These are phyloP conservation scores for Caerostris darwini DNA, from an alignment of 1,140 invertebrate species.

Conservation along the genomic window DNA sequence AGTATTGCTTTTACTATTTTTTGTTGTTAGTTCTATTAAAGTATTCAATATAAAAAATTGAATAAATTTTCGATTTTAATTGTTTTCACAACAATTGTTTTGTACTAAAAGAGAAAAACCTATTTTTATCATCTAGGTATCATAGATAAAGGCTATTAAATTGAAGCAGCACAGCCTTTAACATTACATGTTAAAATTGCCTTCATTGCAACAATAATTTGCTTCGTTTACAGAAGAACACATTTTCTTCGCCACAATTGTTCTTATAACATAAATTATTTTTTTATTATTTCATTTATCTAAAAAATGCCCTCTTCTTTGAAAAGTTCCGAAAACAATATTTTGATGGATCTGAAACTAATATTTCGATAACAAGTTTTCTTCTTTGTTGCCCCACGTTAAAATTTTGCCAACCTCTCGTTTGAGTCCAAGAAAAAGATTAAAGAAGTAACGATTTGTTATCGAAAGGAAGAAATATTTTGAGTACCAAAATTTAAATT, in stretches of 20 bases:
- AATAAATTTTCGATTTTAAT: too few species aligned
- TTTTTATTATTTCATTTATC: neutral
- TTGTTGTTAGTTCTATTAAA: too few species aligned
- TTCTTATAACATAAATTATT: neutral
- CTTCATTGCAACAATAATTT: slow-evolving; percentile 26
- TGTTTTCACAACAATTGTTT: too few species aligned
- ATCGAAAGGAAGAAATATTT: too few species aligned
- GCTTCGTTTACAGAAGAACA: slow-evolving; percentile 29
- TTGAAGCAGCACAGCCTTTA: neutral
- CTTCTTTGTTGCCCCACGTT: neutral
- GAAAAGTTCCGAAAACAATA: neutral
- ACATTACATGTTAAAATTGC: neutral
- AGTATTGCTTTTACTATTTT: too few species aligned
- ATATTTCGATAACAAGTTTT: neutral
- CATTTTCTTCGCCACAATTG: neutral
- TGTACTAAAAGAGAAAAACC: neutral
- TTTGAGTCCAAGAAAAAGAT: neutral
- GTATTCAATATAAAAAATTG: too few species aligned
- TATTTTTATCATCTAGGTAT: neutral
- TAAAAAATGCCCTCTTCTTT: neutral
- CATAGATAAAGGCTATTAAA: slow-evolving; percentile 11
- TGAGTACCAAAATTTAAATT: too few species aligned
- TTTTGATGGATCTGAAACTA: neutral
- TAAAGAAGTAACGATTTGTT: too few species aligned
- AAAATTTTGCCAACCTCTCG: neutral